Evolutionary conservation across 2,113 vertebrate species (phyloP), one percentile per base, ranked within the genome.

Genomic region (Eublepharis macularius): DNA sequence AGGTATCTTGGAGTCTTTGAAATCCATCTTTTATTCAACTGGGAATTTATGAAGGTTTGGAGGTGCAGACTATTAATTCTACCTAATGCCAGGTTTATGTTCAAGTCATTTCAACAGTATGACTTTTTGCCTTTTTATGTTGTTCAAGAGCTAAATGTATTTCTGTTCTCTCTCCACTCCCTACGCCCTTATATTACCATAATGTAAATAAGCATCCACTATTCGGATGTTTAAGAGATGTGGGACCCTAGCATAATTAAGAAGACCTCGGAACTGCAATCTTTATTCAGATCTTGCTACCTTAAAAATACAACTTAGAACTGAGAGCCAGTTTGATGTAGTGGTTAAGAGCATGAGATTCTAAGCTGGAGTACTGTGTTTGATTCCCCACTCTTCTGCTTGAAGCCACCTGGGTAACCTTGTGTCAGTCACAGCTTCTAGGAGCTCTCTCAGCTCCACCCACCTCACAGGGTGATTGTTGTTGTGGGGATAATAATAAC

Each of bases 1-100:
- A 96, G 96, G 92, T 95, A 95, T 95, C 92, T 92, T 77, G 76
- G 84, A 94, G 91, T 91, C 95, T 97, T 96, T 97, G 95, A 96
- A 96, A 96, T 95, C 94, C 92, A 94, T 95, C 93, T 96, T 94
- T 94, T 92, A 95, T 94, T 95, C 94, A 78, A 24, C 88, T 0
- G 88, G 94, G 95, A 93, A 94, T 96, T 96, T 96, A 83, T 93
- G 94, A 95, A 95, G 93, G 84, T 93, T 95, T 91, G 89, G 91
- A 91, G 93, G 95, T 91, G 91, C 91, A 86, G 92, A 91, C 94
- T 72, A 90, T 92, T 95, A 96, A 95, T 95, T 95, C 90, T 92
- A 91, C 80, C 92, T 96, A 96, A 95, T 94, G 92, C 88, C 94
- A 86, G 95, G 93, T 92, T 96, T 94, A 95, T 94, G 88, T 88